A percentile compares a stretch with the other conserved stretches of the same genome.
Conservation (phyloP, 2,113 vertebrate genomes). For the Camelus bactrianus region DNA sequence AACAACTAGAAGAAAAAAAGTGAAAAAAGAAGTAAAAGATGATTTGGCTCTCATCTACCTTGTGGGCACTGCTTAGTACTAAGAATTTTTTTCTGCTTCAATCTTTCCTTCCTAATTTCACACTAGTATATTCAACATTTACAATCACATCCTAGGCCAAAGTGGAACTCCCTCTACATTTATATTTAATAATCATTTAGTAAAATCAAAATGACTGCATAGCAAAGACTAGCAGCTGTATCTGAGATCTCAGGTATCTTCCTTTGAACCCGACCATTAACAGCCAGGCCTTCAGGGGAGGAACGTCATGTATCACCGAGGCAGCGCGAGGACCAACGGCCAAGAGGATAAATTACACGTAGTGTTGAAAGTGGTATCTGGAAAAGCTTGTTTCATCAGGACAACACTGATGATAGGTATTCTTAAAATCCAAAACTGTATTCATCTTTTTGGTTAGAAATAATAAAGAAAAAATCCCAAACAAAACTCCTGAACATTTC, state of each 20-base stretch:
- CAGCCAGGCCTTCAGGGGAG: neutral
- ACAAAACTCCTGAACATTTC: constrained; percentile 64
- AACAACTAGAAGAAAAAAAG: neutral
- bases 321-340: neutral
- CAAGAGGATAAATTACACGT: neutral
- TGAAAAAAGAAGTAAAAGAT: neutral
- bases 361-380: neutral
- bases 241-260: neutral
- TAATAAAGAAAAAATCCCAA: constrained; percentile 26
- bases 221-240: neutral
- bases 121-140: constrained; percentile 23
- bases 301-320: neutral
- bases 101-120: constrained; percentile 29
- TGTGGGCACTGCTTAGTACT: neutral
- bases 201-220: constrained; percentile 42
- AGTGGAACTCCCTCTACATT: neutral
- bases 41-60: neutral
- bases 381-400: neutral
- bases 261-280: neutral
- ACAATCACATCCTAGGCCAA: neutral
- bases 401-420: neutral
- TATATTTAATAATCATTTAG: constrained; percentile 5
- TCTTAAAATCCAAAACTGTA: constrained; percentile 38
- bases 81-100: neutral
- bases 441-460: constrained; percentile 34